Base-by-base conservation (phyloP, 1,140 invertebrate genomes). In the Cylas formicarius region DNA sequence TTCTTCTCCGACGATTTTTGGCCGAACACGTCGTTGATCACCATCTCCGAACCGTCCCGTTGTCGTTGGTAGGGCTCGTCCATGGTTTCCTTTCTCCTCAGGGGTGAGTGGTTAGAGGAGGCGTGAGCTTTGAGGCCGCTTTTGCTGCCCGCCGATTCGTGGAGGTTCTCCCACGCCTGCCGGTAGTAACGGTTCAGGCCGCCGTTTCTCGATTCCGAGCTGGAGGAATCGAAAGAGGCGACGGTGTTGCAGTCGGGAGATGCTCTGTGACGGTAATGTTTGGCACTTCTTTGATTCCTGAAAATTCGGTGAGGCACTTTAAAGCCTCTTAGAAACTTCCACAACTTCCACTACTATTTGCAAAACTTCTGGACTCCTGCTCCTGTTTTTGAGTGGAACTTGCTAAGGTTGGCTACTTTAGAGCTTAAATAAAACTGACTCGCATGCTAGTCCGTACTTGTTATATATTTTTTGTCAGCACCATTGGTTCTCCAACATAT, bases 141-240 rank as follows among this genome's bases (percentile, higher is more conserved):
- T 57, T 77, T 78, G 29, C 74, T 74, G 17, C 79, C 76, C 8
- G 84, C 75, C 10, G 83, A 82, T 66, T 90, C 84, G 60, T 90
- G 86, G 3, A 93, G 72, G 63, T 92, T 90, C 58, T 91, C 87
- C 90, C 90, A 93, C 3, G 89, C 89, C 63, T 89, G 82, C 11
- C 86, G 76, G 67, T 93, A 93, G 57, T 72, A 80, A 53, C 86
- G 78, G 64, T 90, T 91, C 36, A 92, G 70, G 22, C 87, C 77
- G 22, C 87, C 77, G 54, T 77, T 78, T 27, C 86, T 74, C 10
- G 85, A 86, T 54, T 89, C 86, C 0, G 85, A 88, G 33, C 83
- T 83, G 43, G 84, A 84, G 34, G 85, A 87, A 58, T 88, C 85
- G 56, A 88, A 84, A 20, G 86, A 89, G 16, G 85, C 86, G 21